A percentile compares a stretch with the other conserved stretches of the same genome.
These are phyloP conservation scores for Phaethornis superciliosus DNA, from an alignment of 2,113 vertebrate species.

Conservation along the genomic window DNA sequence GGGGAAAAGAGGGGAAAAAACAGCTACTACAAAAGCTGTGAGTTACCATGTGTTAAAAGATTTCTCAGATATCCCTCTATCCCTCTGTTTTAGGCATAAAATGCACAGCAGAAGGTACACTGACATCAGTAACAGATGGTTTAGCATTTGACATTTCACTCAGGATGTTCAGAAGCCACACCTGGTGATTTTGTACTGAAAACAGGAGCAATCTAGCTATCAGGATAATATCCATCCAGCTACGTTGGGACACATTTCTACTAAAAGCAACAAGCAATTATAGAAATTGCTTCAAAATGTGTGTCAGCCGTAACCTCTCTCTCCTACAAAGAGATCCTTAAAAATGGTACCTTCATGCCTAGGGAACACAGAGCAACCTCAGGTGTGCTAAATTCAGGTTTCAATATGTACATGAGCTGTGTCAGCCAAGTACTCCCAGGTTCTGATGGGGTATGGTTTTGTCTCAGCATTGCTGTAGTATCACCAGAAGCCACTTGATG, in stretches of 20 bases:
- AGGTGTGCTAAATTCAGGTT: not conserved
- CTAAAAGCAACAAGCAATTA: not conserved
- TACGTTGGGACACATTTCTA: not conserved
- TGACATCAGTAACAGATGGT: not conserved
- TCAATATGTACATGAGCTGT: not conserved
- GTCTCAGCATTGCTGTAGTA: not conserved
- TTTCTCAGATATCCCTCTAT: not conserved
- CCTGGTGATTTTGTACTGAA: not conserved
- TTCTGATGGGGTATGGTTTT: not conserved
- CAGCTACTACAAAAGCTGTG: not conserved
- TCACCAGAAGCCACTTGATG: not conserved
- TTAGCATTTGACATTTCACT: not conserved
- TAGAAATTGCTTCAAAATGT: not conserved
- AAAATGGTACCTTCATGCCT: not conserved
- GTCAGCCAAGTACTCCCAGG: not conserved
- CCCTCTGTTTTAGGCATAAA: not conserved
- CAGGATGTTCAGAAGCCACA: slow-evolving; percentile 3
- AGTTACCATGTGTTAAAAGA: not conserved
- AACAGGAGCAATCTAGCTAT: not conserved
- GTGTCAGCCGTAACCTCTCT: fast-evolving
- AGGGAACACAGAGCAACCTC: not conserved
- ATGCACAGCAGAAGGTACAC: not conserved
- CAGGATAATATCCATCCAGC: not conserved
- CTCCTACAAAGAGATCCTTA: not conserved
- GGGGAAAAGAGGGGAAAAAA: not conserved